These are phyloP conservation scores for Drosophila insularis DNA, from an alignment of 1,140 invertebrate genomes.

Conservation along the genomic window DNA sequence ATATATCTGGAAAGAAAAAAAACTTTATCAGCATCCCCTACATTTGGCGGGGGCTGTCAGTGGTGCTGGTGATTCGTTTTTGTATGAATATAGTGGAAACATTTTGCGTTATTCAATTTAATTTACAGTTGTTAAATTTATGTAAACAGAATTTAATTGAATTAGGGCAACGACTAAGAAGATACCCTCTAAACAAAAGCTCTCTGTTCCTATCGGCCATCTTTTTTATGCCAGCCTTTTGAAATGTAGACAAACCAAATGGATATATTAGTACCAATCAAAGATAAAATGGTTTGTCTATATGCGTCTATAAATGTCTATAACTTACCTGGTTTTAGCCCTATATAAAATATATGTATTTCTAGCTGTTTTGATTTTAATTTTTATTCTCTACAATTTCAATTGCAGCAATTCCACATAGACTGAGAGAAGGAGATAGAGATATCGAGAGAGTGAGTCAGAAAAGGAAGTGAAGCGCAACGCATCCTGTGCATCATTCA, in stretches of 20 bases:
- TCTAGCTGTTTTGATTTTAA: background rate
- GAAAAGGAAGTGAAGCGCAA: background rate
- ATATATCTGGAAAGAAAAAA: background rate
- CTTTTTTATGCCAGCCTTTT: too few relatives aligned
- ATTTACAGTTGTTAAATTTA: background rate
- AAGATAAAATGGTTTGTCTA: too few relatives aligned
- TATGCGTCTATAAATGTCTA: too few relatives aligned
- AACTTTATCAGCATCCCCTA: conserved; percentile 1
- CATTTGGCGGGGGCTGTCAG: background rate
- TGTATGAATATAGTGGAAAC: background rate
- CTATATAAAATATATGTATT: background rate
- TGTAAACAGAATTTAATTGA: conserved; percentile 5
- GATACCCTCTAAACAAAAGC: background rate
- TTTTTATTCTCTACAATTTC: conserved; percentile 11
- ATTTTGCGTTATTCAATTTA: conserved; percentile 10
- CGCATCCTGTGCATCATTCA: conserved; percentile 11
- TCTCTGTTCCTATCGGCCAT: background rate
- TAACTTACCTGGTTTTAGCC: too few relatives aligned
- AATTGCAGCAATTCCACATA: conserved; percentile 24
- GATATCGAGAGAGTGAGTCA: background rate
- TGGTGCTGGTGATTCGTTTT: background rate
- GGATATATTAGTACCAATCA: too few relatives aligned
- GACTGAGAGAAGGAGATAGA: conserved; percentile 7
- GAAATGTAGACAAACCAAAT: too few relatives aligned
- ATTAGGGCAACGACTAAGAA: background rate